Conservation (phyloP, 2,888 invertebrate species). For the Hydriomena furcata region DNA sequence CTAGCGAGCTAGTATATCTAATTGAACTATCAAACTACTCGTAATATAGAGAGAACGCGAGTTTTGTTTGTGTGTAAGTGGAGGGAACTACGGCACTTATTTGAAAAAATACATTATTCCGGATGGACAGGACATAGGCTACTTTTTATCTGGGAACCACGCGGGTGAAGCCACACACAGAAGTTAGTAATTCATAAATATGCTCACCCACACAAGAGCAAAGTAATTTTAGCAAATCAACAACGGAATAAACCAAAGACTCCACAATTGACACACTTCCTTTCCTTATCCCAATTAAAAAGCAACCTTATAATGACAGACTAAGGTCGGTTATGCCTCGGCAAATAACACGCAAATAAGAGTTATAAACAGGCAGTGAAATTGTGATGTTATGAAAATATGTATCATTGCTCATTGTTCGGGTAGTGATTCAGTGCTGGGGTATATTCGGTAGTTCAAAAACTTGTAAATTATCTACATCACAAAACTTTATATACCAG, state of each 20-base stretch:
- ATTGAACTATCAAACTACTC: too few relatives aligned
- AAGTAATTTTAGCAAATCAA: constrained; percentile 28
- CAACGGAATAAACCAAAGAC: constrained; percentile 21
- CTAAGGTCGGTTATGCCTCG: constrained; percentile 11
- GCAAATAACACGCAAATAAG: constrained; percentile 19
- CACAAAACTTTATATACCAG: too few relatives aligned
- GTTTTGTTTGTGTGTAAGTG: too few relatives aligned
- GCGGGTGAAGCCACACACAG: too few relatives aligned
- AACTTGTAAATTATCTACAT: too few relatives aligned
- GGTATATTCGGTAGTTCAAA: background rate
- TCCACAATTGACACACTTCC: constrained; percentile 31
- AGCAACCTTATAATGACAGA: constrained; percentile 13
- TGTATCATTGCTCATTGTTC: constrained; percentile 26
- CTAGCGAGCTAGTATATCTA: constrained; percentile 11
- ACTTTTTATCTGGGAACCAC: too few relatives aligned
- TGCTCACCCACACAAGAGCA: constrained; percentile 21
- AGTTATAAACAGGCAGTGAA: constrained; percentile 27
- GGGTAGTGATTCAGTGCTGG: constrained; percentile 7
- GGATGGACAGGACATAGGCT: too few relatives aligned
- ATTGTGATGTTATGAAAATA: constrained; percentile 34
- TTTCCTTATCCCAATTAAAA: constrained; percentile 10
- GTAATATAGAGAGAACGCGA: too few relatives aligned
- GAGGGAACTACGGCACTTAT: too few relatives aligned
- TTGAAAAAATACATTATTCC: too few relatives aligned
- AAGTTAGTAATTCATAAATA: too few relatives aligned